phyloP scores from a whole-genome alignment of 2,113 vertebrate genomes.

The Natator depressus region DNA sequence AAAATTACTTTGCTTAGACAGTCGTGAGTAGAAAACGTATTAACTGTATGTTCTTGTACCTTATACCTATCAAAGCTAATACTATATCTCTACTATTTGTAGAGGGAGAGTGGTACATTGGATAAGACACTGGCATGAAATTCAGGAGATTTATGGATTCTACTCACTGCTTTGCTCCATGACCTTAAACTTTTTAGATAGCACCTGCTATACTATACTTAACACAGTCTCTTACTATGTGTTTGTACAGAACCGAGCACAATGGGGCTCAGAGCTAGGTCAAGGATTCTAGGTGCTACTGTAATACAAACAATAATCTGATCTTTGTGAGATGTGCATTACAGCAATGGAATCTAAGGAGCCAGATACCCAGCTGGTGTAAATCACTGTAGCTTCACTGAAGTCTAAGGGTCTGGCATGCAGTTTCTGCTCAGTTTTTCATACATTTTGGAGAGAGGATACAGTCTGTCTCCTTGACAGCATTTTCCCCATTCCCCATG shows the following conservation, averaged over 20 bases:
- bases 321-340: slow-evolving; percentile 1
- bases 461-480: background rate
- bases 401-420: background rate
- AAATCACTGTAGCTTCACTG: background rate
- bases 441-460: background rate
- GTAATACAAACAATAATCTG: background rate
- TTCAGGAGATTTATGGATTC: background rate
- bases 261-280: slow-evolving; percentile 8
- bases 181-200: background rate
- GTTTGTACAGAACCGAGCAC: background rate
- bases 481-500: background rate
- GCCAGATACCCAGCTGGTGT: fast-evolving
- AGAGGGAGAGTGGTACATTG: background rate
- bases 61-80: background rate
- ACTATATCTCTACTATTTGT: background rate
- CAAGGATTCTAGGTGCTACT: background rate
- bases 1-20: slow-evolving; percentile 21
- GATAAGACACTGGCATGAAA: background rate
- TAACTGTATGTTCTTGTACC: background rate
- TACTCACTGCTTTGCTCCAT: background rate
- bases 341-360: background rate
- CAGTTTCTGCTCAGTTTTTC: background rate
- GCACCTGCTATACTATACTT: background rate
- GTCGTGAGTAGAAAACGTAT: background rate
- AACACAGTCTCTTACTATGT: background rate